These are phyloP conservation scores for Nothobranchius furzeri DNA, from an alignment of 2,113 vertebrate species.

Conservation along the genomic window DNA sequence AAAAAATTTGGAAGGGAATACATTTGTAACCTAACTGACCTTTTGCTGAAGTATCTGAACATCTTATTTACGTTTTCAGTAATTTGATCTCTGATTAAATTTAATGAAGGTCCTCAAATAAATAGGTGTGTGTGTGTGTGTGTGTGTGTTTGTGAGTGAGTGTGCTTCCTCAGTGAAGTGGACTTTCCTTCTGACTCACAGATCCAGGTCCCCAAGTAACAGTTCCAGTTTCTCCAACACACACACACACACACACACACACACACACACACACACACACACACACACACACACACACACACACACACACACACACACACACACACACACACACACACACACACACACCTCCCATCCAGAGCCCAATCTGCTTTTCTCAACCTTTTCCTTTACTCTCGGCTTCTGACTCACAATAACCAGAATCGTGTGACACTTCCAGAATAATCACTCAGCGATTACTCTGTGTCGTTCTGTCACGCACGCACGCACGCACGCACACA, in stretches of 20 bases:
- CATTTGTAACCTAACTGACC: neutral
- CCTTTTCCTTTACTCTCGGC: constrained; percentile 37
- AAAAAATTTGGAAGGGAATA: neutral
- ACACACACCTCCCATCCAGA: constrained; percentile 12
- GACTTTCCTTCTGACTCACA: constrained; percentile 72
- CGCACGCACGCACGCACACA: constrained; percentile 13
- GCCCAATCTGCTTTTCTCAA: constrained; percentile 11
- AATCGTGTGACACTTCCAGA: constrained; percentile 66
- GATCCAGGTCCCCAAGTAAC: constrained; percentile 67
- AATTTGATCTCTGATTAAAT: neutral
- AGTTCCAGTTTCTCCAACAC: constrained; percentile 28
- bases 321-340: neutral
- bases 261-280: too few species aligned
- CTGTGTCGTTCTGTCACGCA: constrained; percentile 1
- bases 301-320: too few species aligned
- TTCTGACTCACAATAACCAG: constrained; percentile 74
- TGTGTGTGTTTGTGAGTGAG: neutral
- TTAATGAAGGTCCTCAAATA: neutral
- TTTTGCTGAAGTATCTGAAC: neutral
- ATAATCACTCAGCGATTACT: constrained; percentile 35
- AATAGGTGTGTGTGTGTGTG: neutral
- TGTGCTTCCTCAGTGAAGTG: constrained; percentile 23
- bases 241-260: too few species aligned
- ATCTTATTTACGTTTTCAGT: neutral
- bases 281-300: neutral